Evolutionary conservation across 2,113 vertebrate species (phyloP), one percentile per base, ranked within the genome.

Genomic region (Lampris incognitus): DNA sequence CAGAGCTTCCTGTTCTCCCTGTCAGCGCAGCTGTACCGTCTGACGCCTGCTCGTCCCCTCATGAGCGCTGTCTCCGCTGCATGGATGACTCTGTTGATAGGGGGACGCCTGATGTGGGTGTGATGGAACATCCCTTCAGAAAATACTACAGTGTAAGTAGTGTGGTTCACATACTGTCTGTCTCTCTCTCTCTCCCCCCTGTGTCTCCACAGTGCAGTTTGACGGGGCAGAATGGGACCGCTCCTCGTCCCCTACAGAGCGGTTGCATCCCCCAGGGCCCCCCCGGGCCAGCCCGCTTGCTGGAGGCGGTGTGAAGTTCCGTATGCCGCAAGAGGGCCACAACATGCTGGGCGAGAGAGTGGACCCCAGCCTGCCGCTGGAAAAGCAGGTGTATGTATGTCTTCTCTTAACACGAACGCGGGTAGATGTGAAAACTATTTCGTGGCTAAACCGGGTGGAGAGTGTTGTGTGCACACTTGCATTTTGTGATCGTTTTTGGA

Each of bases 331-430:
- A 0, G 97, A 98, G 57, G 94, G 95, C 79, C 87, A 83, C 44
- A 2, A 70, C 2, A 68, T 91, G 90, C 86, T 97, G 56, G 97
- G 97, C 60, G 97, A 99, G 86, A 95, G 96, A 93, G 96, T 99
- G 90, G 97, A 99, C 77, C 95, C 97, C n/a, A 87, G 90, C 36
- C 84, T 98, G 81, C 94, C 96, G 6, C 92, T 99, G 93, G 97
- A 99, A 91, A 97, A 98, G 81, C 97, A 99, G 91, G 97, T 97
- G 97, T 99, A 95, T 93, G 96, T 97, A 92, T 46, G 40, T 62
- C 67, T 38, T 69, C 37, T 68, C 7, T 59, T 69, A 38, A 51
- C 65, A n/a, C 10, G 24, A 24, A 24, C 24, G 24, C 24, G 24
- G 24, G 24, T 24, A 24, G 24, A 24, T 24, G 24, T 24, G 24